These are phyloP conservation scores for Tetranychus piercei DNA, from an alignment of 2,888 invertebrate species.

Conservation along the genomic window DNA sequence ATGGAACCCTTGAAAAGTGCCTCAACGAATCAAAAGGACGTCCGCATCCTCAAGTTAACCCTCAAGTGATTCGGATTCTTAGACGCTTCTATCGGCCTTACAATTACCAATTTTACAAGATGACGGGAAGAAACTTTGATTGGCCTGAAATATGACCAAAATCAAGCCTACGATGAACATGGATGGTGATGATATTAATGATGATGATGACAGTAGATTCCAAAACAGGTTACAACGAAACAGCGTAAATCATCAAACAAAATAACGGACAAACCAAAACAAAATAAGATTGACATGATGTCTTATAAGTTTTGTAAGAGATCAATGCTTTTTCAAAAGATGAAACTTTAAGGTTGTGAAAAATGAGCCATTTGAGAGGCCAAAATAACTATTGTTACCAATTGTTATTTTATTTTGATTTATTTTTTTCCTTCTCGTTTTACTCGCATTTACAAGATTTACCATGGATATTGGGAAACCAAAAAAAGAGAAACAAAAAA, in stretches of 20 bases:
- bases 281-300: no score
- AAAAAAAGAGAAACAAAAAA: no score
- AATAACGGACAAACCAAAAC: no score
- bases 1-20: constrained; percentile 43
- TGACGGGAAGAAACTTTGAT: constrained; percentile 74
- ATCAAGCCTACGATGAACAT: no score
- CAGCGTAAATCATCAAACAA: no score
- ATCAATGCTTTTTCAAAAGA: neutral
- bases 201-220: no score
- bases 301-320: no score
- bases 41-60: constrained; percentile 68
- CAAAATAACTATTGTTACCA: no score
- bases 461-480: no score
- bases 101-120: constrained; percentile 75
- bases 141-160: constrained; percentile 51
- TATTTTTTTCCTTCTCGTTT: neutral
- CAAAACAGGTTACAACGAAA: no score
- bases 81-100: constrained; percentile 71
- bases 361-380: neutral
- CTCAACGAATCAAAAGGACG: constrained; percentile 67
- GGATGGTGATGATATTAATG: no score
- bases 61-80: constrained; percentile 55
- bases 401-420: neutral
- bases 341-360: neutral
- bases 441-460: no score